Conservation (phyloP, 1,140 invertebrate genomes). For the Heliconius himera region DNA sequence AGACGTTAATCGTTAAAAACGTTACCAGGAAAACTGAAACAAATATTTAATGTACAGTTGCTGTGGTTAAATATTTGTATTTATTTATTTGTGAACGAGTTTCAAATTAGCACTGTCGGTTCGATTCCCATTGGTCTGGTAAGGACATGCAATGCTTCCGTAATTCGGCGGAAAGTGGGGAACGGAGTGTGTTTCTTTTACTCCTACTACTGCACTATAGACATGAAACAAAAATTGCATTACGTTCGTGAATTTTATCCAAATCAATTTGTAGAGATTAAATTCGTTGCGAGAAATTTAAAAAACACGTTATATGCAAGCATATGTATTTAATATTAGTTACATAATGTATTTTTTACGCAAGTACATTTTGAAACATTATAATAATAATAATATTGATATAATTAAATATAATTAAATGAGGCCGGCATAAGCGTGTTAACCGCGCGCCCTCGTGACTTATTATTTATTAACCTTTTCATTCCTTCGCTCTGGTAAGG, state of each 20-base stretch:
- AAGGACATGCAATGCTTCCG: too few species aligned
- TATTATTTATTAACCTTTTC: too few species aligned
- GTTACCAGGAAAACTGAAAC: conserved; percentile 1
- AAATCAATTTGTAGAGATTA: not conserved
- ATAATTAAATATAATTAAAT: not conserved
- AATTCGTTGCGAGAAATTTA: not conserved
- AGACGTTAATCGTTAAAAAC: not conserved
- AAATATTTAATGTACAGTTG: not conserved
- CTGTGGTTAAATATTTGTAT: not conserved
- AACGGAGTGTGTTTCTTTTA: too few species aligned
- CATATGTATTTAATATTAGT: not conserved
- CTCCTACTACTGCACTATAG: too few species aligned
- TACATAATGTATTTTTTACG: not conserved
- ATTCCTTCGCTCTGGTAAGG: too few species aligned
- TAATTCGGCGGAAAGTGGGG: too few species aligned
- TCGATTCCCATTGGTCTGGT: too few species aligned
- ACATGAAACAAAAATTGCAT: too few species aligned
- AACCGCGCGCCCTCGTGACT: too few species aligned
- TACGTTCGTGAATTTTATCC: not conserved
- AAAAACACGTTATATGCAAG: not conserved
- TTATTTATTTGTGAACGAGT: not conserved
- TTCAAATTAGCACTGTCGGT: not conserved
- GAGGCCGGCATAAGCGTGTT: too few species aligned
- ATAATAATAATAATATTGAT: too few species aligned
- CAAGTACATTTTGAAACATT: too few species aligned